Base-by-base conservation (phyloP, 2,888 invertebrate genomes). In the Vanessa cardui region DNA sequence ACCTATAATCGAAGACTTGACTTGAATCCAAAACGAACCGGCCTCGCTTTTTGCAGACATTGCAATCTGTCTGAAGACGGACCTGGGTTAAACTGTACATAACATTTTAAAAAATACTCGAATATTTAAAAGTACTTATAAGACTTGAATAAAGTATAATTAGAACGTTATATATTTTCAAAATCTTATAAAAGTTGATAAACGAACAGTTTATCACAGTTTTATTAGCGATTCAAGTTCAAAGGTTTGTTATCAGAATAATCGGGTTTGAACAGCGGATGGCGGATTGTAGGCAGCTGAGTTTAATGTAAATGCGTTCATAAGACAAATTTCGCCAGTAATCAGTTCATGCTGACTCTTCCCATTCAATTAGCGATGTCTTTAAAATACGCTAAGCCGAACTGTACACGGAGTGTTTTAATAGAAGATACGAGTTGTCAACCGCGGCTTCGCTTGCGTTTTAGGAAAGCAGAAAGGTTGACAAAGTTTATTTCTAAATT, bases 251-350 rank as follows among this genome's bases (percentile, higher is more conserved):
- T 71, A 71, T 71, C 68, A 49, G 31, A 44, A 33, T 56, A 60
- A 71, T 68, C 62, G 68, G 59, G 49, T 58, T 66, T 71, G 68
- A 66, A 64, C 58, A 58, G 58, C 47, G 44, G 50, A 64, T 58
- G 64, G 58, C 49, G 56, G 62, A 62, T 47, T 59, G 67, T 26
- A 33, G 39, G 62, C 56, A 49, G 46, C 52, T 49, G 52, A 62
- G 45, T 69, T 69, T 71, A 69, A 71, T 71, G 64, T 66, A 69
- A 69, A 69, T 69, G 61, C 62, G 58, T 62, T 62, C 64, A 59
- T 71, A 71, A 71, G 67, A 64, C 69, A 69, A 71, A 69, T 69
- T 69, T 59, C 49, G 58, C 49, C 62, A 62, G 67, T 69, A 64
- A 71, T 69, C 71, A 66, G 69, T 66, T 64, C 66, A 62, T 71